Base-by-base conservation (phyloP, 1,140 invertebrate species). In the Drosophila punjabiensis region DNA sequence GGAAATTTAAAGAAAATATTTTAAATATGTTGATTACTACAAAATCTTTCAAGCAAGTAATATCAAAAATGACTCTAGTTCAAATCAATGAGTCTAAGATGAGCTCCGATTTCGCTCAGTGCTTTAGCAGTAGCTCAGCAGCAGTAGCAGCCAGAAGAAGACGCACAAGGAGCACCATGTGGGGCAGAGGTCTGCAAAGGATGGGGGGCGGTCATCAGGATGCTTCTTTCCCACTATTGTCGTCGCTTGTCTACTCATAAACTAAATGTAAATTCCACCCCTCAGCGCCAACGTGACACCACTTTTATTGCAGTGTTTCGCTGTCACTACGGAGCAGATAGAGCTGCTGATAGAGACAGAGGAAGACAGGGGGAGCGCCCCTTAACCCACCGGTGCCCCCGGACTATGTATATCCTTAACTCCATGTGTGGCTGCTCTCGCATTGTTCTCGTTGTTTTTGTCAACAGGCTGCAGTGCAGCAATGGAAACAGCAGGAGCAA, bases 211-310 rank as follows among this genome's bases (percentile, higher is more conserved):
- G 60, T 58, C 55, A 79, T 66, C 73, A 76, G 63, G 68, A 74
- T 56, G 86, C 84, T 75, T 43, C 41, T 41, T 28, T 30, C 70
- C 67, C 67, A 70, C 82, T 76, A 89, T 89, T 89, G 84, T 88
- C 84, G 81, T 85, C 85, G 85, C 79, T 89, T 89, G 86, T 89
- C 85, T 89, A 89, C 85, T 89, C 86, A 89, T 89, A 89, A 90
- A 89, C 85, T 85, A 89, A 89, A 89, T 89, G 85, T 90, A 76
- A 85, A 89, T 89, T 89, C 86, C 68, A 73, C 78, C 85, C 66
- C 81, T 62, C 69, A 50, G 80, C 53, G 70, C 77, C 56, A 64
- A 56, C 67, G 70, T 79, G 77, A 64, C 84, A 74, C 70, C 73
- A 89, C 85, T 89, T 89, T 89, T 88, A 89, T 89, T 88, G 85